phyloP scores from a whole-genome alignment of 2,888 invertebrate genomes.

The Malthinus flaveolus region DNA sequence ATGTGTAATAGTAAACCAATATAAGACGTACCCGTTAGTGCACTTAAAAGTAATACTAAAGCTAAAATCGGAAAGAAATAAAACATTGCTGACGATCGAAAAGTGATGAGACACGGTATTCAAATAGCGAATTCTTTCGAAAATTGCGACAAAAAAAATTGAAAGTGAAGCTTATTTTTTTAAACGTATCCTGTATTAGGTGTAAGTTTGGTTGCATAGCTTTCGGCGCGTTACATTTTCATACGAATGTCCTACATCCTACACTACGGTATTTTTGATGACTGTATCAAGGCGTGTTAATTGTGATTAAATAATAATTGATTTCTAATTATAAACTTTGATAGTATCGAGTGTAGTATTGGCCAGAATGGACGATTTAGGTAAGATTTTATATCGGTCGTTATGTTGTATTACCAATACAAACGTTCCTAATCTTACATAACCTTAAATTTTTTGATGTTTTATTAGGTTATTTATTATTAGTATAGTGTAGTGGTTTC shows the following conservation, averaged over 20 bases:
- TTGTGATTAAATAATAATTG: constrained; percentile 5
- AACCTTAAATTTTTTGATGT: constrained; percentile 4
- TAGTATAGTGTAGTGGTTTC: too few species aligned
- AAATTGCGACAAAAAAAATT: too few species aligned
- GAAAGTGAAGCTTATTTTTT: too few species aligned
- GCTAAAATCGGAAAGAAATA: neutral
- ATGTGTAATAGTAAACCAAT: neutral
- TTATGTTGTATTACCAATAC: neutral
- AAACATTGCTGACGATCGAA: neutral
- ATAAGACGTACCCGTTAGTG: too few species aligned
- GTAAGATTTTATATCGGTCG: constrained; percentile 38
- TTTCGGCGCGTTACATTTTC: neutral
- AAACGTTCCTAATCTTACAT: neutral
- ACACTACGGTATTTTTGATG: too few species aligned
- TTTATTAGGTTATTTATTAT: too few species aligned
- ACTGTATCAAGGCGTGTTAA: neutral
- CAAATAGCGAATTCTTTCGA: too few species aligned
- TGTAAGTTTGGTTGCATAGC: constrained; percentile 1
- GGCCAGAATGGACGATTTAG: constrained; percentile 49
- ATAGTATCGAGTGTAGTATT: neutral
- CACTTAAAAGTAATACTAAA: too few species aligned
- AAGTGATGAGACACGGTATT: too few species aligned
- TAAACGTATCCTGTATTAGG: neutral
- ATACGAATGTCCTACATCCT: too few species aligned
- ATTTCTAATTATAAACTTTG: constrained; percentile 1